phyloP scores from a whole-genome alignment of 2,113 vertebrate species.

The Chamaea fasciata region DNA sequence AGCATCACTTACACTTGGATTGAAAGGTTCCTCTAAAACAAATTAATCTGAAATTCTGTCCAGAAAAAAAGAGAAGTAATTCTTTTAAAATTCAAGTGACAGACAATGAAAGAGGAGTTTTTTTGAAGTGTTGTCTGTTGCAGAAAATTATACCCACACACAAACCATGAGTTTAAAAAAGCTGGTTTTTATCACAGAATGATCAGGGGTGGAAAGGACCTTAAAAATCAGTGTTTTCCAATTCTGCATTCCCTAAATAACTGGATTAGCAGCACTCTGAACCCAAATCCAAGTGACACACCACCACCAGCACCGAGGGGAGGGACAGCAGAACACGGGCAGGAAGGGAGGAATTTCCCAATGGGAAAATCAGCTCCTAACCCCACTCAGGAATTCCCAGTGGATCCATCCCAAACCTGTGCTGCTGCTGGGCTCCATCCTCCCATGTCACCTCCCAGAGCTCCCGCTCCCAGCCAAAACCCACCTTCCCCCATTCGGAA shows the following conservation, averaged over 20 bases:
- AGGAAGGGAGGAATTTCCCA: background rate
- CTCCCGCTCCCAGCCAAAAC: background rate
- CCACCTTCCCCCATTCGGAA: background rate
- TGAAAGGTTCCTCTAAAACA: background rate
- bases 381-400: background rate
- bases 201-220: background rate
- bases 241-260: too few species aligned
- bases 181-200: accelerated
- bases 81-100: background rate
- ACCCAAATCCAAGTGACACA: background rate
- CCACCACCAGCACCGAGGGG: accelerated
- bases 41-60: background rate
- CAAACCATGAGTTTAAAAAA: background rate
- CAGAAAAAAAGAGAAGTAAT: background rate
- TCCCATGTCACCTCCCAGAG: accelerated
- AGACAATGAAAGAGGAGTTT: accelerated
- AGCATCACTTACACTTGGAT: background rate
- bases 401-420: accelerated
- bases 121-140: accelerated
- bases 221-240: background rate
- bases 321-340: background rate
- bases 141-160: accelerated
- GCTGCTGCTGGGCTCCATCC: background rate
- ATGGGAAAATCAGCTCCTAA: background rate
- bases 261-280: background rate